phyloP scores from a whole-genome alignment of 1,140 invertebrate species.

The Drosophila lacertosa region DNA sequence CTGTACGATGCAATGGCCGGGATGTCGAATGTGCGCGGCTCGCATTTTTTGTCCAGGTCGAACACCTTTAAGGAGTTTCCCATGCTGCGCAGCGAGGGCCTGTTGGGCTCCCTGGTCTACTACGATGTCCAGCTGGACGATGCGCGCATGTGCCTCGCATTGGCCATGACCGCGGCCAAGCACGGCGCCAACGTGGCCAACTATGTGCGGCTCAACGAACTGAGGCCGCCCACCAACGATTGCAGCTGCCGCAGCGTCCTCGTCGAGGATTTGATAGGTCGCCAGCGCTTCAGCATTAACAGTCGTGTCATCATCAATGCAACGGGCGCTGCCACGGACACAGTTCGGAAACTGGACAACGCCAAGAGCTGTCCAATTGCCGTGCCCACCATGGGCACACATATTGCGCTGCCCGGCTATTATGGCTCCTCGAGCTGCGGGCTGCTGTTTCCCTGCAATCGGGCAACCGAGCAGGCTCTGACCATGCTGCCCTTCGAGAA shows the following conservation, averaged over 20 bases:
- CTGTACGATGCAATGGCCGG: conserved; percentile 60
- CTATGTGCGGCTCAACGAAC: conserved; percentile 33
- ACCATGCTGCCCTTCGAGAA: conserved; percentile 61
- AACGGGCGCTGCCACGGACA: conserved; percentile 54
- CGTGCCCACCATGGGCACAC: conserved; percentile 39
- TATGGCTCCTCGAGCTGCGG: conserved; percentile 56
- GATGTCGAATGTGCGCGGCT: conserved; percentile 48
- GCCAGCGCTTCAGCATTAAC: conserved; percentile 26
- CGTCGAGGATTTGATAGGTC: conserved; percentile 34
- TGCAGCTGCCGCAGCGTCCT: conserved; percentile 31
- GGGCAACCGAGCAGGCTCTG: conserved; percentile 9
- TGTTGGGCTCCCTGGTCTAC: conserved; percentile 61
- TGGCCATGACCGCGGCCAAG: conserved; percentile 50
- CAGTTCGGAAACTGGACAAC: conserved; percentile 46
- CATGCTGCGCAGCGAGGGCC: conserved; percentile 35
- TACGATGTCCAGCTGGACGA: conserved; percentile 66
- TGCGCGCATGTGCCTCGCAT: conserved; percentile 63
- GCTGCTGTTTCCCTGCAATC: conserved; percentile 36
- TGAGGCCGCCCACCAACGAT: conserved; percentile 9
- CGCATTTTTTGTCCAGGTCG: conserved; percentile 43
- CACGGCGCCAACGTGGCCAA: conserved; percentile 55
- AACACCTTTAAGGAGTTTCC: conserved; percentile 56
- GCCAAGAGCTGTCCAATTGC: conserved; percentile 18
- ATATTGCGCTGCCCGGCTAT: conserved; percentile 50
- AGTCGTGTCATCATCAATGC: conserved; percentile 53